phyloP scores from a whole-genome alignment of 2,888 invertebrate species.

The Ormyrus pomaceus region DNA sequence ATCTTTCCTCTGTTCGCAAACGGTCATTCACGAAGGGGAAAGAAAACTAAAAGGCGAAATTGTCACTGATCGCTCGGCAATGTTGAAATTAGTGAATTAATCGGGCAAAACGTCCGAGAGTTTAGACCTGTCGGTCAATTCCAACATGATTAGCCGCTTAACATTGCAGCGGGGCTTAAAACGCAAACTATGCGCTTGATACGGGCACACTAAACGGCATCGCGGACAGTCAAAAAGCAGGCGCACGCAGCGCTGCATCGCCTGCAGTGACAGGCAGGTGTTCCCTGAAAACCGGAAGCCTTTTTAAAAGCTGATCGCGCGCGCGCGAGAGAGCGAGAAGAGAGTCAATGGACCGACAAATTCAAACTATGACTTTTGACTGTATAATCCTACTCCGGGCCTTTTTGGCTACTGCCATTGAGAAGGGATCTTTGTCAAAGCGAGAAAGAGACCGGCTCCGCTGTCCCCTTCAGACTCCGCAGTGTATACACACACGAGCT shows the following conservation, averaged over 20 bases:
- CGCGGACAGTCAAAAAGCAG: neutral
- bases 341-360: conserved; percentile 72
- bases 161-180: conserved; percentile 9
- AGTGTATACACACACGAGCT: neutral
- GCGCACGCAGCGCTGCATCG: neutral
- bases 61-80: conserved; percentile 15
- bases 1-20: no score
- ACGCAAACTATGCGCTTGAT: conserved; percentile 24
- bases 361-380: conserved; percentile 74
- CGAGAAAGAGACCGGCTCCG: conserved; percentile 9
- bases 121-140: conserved; percentile 55
- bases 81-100: conserved; percentile 42
- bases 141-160: conserved; percentile 45
- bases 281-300: conserved; percentile 73
- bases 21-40: no score
- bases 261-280: conserved; percentile 68
- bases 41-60: conserved; percentile 3
- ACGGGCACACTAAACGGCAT: neutral
- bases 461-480: neutral
- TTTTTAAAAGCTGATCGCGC: conserved; percentile 62
- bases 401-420: conserved; percentile 62
- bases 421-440: conserved; percentile 59
- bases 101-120: conserved; percentile 42
- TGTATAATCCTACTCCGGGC: conserved; percentile 70
- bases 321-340: conserved; percentile 12